phyloP scores from a whole-genome alignment of 2,888 invertebrate species.

The Hybos culiciformis region DNA sequence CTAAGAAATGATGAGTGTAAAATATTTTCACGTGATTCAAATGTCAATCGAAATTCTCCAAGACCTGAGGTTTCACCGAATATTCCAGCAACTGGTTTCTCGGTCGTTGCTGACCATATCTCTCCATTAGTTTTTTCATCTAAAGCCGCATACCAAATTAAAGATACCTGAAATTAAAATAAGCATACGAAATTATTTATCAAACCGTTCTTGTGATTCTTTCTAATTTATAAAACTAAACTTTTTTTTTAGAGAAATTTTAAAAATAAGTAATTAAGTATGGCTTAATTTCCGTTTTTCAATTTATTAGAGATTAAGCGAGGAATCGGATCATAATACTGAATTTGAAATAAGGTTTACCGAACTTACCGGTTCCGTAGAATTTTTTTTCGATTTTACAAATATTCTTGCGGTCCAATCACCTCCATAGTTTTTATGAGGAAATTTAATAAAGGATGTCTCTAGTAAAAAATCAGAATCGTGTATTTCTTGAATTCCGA shows the following conservation, averaged over 20 bases:
- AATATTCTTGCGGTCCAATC: slow-evolving; percentile 84
- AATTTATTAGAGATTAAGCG: no score
- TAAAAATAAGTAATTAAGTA: no score
- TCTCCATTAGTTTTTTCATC: slow-evolving; percentile 56
- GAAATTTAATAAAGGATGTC: slow-evolving; percentile 80
- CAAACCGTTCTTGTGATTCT: no score
- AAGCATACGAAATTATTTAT: background rate
- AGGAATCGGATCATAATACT: no score
- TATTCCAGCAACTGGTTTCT: slow-evolving; percentile 31
- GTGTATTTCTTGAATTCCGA: slow-evolving; percentile 79
- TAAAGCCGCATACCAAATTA: slow-evolving; percentile 71
- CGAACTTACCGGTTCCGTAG: slow-evolving; percentile 16
- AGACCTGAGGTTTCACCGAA: slow-evolving; percentile 63
- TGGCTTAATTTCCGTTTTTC: no score
- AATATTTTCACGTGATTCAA: slow-evolving; percentile 37
- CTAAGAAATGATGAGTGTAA: slow-evolving; percentile 60
- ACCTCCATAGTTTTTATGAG: slow-evolving; percentile 69
- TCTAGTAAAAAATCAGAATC: slow-evolving; percentile 64
- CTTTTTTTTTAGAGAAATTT: no score
- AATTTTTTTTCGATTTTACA: slow-evolving; percentile 35
- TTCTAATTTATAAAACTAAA: no score
- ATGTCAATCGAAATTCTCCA: slow-evolving; percentile 53
- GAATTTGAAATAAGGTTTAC: background rate
- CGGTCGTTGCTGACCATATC: slow-evolving; percentile 24
- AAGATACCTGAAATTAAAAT: slow-evolving; percentile 35